These are phyloP conservation scores for Leptopilina drosophilae DNA, from an alignment of 2,888 invertebrate species.

Conservation along the genomic window DNA sequence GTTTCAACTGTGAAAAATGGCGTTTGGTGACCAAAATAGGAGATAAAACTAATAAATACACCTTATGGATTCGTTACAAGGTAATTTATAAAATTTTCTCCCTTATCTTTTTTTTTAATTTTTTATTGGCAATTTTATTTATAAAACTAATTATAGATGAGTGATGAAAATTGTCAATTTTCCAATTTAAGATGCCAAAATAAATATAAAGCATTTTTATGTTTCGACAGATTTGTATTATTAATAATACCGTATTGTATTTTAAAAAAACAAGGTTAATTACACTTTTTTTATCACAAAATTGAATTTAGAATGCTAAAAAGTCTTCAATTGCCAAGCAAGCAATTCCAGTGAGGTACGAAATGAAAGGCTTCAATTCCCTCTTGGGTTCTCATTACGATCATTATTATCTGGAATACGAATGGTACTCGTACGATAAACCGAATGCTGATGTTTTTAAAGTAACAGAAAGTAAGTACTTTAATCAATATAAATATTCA, in stretches of 20 bases:
- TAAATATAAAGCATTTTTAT: too few species aligned
- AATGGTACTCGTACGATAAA: constrained; percentile 80
- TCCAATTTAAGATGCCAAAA: too few species aligned
- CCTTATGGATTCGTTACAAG: constrained; percentile 90
- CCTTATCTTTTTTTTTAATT: neutral
- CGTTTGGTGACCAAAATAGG: constrained; percentile 83
- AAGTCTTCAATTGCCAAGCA: constrained; percentile 62
- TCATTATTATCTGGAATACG: constrained; percentile 93
- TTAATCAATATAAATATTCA: neutral
- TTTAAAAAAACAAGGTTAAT: too few species aligned
- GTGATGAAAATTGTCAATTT: too few species aligned
- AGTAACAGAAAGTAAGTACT: constrained; percentile 80
- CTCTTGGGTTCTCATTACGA: constrained; percentile 97
- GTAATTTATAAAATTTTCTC: constrained; percentile 67
- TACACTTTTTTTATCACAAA: too few species aligned
- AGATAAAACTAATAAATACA: constrained; percentile 91
- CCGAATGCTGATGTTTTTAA: constrained; percentile 85
- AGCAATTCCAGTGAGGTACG: constrained; percentile 81
- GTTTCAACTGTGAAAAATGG: constrained; percentile 88
- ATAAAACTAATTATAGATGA: too few species aligned
- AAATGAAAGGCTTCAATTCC: constrained; percentile 95
- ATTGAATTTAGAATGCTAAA: constrained; percentile 66
- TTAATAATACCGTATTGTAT: too few species aligned
- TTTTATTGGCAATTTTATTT: too few species aligned
- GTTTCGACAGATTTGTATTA: too few species aligned